phyloP scores from a whole-genome alignment of 2,113 vertebrate species.

The Lycaon pictus region DNA sequence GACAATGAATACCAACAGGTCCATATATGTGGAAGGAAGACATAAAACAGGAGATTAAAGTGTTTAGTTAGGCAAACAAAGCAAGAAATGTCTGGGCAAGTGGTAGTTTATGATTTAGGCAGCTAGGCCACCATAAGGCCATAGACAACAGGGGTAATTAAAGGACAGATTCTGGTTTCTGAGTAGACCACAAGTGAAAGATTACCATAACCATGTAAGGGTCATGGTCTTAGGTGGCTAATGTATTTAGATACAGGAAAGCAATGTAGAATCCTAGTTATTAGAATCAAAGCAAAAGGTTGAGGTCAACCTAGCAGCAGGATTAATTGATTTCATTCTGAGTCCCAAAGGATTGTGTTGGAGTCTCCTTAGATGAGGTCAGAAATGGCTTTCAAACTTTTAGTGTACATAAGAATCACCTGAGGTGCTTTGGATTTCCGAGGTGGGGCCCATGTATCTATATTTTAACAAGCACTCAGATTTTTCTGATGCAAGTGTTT shows the following conservation, averaged over 20 bases:
- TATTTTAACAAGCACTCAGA: constrained; percentile 16
- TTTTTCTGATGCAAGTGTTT: constrained; percentile 59
- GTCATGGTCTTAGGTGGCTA: neutral
- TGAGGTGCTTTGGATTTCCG: neutral
- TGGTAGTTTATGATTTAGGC: neutral
- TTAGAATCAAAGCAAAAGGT: constrained; percentile 54
- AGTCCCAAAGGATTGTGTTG: neutral
- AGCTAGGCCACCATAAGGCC: neutral
- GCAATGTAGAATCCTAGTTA: constrained; percentile 25
- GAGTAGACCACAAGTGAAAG: neutral
- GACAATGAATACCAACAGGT: neutral
- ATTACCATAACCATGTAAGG: neutral
- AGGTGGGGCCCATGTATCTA: neutral
- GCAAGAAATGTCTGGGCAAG: neutral
- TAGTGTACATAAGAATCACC: neutral
- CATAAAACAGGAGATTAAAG: neutral
- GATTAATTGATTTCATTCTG: constrained; percentile 56
- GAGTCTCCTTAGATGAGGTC: neutral
- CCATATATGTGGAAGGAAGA: neutral
- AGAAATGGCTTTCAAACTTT: constrained; percentile 57
- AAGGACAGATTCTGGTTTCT: constrained; percentile 39
- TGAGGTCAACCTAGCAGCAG: constrained; percentile 55
- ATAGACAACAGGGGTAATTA: neutral
- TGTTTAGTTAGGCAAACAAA: constrained; percentile 11
- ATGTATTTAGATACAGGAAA: neutral